These are phyloP conservation scores for Calephelis nemesis DNA, from an alignment of 1,140 invertebrate species.

Conservation along the genomic window DNA sequence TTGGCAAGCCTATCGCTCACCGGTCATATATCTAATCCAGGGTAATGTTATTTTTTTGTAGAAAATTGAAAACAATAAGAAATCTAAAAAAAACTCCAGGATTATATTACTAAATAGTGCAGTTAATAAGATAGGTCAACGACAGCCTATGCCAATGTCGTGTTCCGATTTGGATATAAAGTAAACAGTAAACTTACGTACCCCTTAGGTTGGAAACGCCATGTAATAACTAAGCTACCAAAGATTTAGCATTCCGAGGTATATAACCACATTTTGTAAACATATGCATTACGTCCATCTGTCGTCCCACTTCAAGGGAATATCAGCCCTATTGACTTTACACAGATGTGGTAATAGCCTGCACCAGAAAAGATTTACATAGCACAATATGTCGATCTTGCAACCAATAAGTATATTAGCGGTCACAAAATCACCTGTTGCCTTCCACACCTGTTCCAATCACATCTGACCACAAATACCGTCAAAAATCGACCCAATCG, in stretches of 20 bases:
- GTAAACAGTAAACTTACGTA: too few relatives aligned
- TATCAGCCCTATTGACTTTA: conserved; percentile 26
- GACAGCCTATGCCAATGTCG: too few relatives aligned
- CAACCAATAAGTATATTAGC: conserved; percentile 64
- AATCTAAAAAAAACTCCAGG: too few relatives aligned
- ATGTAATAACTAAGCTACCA: not conserved
- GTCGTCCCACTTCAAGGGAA: conserved; percentile 25
- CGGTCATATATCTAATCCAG: too few relatives aligned
- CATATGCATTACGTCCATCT: conserved; percentile 30
- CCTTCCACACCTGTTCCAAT: conserved; percentile 69
- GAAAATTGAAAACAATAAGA: too few relatives aligned
- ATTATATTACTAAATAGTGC: too few relatives aligned
- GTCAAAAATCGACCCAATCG: conserved; percentile 32
- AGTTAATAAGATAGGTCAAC: too few relatives aligned
- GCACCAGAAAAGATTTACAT: conserved; percentile 41
- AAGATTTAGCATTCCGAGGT: conserved; percentile 12
- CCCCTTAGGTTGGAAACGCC: too few relatives aligned
- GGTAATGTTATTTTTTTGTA: too few relatives aligned
- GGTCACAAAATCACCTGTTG: conserved; percentile 73
- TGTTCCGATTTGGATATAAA: too few relatives aligned
- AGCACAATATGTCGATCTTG: conserved; percentile 65
- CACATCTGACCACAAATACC: conserved; percentile 51
- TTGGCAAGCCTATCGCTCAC: too few relatives aligned
- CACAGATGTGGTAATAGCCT: conserved; percentile 28
- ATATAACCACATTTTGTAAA: conserved; percentile 15